Percentiles rank a stretch among this genome's conserved stretches.
Evolutionary conservation across 2,113 vertebrate genomes (phyloP).

Genomic region (Australoheros scitulus): DNA sequence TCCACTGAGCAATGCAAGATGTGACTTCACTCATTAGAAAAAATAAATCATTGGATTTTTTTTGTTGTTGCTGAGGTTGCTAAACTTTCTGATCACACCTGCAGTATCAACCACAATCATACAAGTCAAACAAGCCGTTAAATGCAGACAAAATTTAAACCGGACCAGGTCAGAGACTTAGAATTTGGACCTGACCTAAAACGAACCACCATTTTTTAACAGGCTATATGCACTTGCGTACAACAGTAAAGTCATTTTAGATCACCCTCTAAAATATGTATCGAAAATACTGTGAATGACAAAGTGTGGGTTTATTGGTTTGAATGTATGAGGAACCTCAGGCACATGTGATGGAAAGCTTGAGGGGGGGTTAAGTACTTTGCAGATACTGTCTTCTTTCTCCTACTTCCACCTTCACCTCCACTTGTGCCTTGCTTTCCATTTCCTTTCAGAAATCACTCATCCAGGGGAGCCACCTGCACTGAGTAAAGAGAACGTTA

Average conservation of each 20-base stretch:
- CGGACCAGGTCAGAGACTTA: background rate
- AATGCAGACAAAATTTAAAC: background rate
- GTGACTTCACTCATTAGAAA: too few relatives aligned
- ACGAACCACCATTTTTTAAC: background rate
- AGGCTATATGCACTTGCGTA: background rate
- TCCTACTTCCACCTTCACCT: conserved; percentile 29
- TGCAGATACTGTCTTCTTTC: background rate
- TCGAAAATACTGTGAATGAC: background rate
- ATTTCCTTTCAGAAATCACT: conserved; percentile 38
- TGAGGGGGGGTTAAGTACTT: background rate
- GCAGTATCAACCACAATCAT: background rate
- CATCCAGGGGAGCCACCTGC: conserved; percentile 37
- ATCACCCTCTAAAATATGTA: background rate
- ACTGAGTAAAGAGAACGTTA: conserved; percentile 14
- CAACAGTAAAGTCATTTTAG: background rate
- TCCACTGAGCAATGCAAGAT: too few relatives aligned
- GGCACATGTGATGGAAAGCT: background rate
- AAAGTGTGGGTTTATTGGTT: background rate
- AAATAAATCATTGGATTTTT: too few relatives aligned
- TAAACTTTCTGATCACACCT: too few relatives aligned
- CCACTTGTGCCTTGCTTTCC: conserved; percentile 19
- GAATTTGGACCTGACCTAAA: background rate
- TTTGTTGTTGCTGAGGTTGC: background rate
- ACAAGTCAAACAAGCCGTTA: background rate
- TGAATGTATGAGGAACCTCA: background rate